Base-by-base conservation (phyloP, 2,797 vertebrate species). In the Megalops cyprinoides region DNA sequence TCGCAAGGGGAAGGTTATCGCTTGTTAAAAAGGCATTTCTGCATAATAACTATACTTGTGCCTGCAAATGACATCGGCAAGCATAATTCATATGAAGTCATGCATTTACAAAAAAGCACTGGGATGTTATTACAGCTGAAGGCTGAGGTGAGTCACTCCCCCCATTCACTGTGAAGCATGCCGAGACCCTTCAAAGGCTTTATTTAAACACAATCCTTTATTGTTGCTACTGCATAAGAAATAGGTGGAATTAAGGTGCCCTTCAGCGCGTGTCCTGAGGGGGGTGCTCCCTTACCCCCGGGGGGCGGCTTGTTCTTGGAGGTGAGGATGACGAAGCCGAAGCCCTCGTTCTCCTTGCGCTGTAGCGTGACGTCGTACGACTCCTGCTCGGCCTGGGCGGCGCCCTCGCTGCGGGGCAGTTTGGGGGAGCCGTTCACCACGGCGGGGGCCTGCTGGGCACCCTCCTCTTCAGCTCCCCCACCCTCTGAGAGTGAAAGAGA, bases 311-410 rank as follows among this genome's bases (percentile, higher is more conserved):
- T 99, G 93, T 91, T 98, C 92, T 99, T 99, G 0, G 98, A 99
- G 7, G 98, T 99, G 85, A 99, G 96, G 88, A 99, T 99, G 85
- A 99, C 97, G 0, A 99, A 99, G 56, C 98, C 98, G 49, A 99
- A 99, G 10, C 98, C 98, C 87, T 99, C 98, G 0, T 95, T 97
- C 89, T 99, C 97, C 85, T 93, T 97, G 75, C 97, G 92, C 79
- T 98, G 97, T 85, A 99, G 91, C 28, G 94, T 89, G 65, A 99
- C 91, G 0, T 99, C 96, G 0, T 98, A 99, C 79, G 93, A 90
- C 83, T 98, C 97, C 0, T 89, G 90, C 1, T 89, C 90, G 0
- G 90, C 67, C 18, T 46, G 85, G 88, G 53, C 86, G 0, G 89
- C 84, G n/a, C 83, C 80, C 7, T 97, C 96, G 0, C 44, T 81